Evolutionary conservation across 1,140 invertebrate genomes (phyloP).

Genomic region (Leptinotarsa undecemlineata): DNA sequence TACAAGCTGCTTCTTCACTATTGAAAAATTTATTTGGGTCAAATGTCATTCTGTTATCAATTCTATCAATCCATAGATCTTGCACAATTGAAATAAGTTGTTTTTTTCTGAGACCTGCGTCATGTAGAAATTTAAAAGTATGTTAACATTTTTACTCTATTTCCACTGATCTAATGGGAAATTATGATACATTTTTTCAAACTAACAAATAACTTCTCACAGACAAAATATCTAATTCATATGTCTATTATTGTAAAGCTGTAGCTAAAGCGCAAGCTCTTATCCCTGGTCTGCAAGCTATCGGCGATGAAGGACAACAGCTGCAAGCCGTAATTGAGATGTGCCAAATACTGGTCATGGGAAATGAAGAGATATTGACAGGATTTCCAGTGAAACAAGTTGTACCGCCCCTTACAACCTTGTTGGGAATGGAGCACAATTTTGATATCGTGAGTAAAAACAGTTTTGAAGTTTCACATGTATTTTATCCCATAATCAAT

Average conservation of each 20-base stretch:
- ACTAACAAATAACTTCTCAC: not conserved
- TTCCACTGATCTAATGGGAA: too few species aligned
- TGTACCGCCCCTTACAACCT: conserved; percentile 88
- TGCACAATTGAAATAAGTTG: too few species aligned
- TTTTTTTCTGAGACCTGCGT: too few species aligned
- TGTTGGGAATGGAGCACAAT: conserved; percentile 93
- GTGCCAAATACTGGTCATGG: conserved; percentile 98
- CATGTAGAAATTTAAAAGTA: too few species aligned
- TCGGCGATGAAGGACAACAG: conserved; percentile 95
- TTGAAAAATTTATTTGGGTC: too few species aligned
- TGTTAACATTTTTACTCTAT: too few species aligned
- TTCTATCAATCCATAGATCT: too few species aligned
- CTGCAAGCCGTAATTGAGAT: conserved; percentile 97
- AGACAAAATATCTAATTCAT: not conserved
- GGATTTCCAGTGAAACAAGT: conserved; percentile 98
- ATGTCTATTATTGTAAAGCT: conserved; percentile 51
- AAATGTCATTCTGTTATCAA: too few species aligned
- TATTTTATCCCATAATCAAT: too few species aligned
- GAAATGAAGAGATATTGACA: conserved; percentile 97
- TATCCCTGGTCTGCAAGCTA: conserved; percentile 88
- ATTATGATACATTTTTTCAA: not conserved
- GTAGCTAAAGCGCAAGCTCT: conserved; percentile 93
- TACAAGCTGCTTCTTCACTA: too few species aligned
- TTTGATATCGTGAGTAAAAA: conserved; percentile 85
- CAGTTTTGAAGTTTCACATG: too few species aligned